Evolutionary conservation across 2,797 vertebrate genomes (phyloP).

Genomic region (Nyctibius grandis): DNA sequence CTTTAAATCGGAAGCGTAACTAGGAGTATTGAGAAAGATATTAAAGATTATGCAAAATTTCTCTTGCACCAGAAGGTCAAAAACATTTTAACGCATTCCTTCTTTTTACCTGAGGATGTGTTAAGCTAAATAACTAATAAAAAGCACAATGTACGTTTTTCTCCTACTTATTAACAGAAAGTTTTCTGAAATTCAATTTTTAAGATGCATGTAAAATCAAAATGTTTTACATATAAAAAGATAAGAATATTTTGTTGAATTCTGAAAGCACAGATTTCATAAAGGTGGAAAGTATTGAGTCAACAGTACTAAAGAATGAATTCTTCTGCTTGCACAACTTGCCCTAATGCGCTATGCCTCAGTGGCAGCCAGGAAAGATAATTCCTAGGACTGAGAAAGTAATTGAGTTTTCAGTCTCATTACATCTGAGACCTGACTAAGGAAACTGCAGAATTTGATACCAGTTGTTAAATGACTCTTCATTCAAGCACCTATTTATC

Average conservation of each 20-base stretch:
- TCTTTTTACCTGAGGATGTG: neutral
- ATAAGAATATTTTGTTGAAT: neutral
- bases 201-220: neutral
- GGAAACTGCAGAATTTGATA: neutral
- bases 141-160: neutral
- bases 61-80: neutral
- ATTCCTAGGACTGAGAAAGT: neutral
- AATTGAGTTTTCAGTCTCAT: neutral
- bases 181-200: neutral
- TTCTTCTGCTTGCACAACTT: neutral
- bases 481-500: neutral
- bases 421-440: neutral
- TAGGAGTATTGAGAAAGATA: neutral
- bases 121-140: neutral
- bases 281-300: neutral
- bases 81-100: neutral
- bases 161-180: neutral
- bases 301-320: neutral
- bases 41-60: neutral
- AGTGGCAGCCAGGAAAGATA: neutral
- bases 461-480: neutral
- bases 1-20: neutral
- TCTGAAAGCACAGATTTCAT: neutral
- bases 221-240: neutral
- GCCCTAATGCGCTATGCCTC: neutral